Percentiles rank a stretch among this genome's conserved stretches.
These are phyloP conservation scores for Fulmarus glacialis DNA, from an alignment of 2,113 vertebrate species.

Conservation along the genomic window DNA sequence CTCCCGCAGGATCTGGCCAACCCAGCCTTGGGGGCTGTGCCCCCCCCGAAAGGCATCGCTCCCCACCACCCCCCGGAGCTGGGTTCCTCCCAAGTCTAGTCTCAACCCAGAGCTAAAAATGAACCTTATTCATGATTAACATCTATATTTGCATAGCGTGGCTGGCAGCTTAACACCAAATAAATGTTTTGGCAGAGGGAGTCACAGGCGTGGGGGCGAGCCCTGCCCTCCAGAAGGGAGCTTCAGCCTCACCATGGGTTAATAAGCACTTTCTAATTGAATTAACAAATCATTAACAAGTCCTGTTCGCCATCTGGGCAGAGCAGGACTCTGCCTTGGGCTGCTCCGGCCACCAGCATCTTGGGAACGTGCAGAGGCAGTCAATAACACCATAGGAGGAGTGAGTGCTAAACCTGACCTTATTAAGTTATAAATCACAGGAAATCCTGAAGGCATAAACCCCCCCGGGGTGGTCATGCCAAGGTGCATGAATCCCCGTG, in stretches of 20 bases:
- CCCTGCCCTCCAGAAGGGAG: conserved; percentile 23
- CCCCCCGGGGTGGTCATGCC: neutral
- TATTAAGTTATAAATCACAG: neutral
- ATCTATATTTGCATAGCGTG: conserved; percentile 34
- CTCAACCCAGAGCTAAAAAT: conserved; percentile 28
- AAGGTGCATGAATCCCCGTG: neutral
- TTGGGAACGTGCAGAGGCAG: neutral
- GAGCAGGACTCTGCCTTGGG: neutral
- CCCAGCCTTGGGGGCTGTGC: neutral
- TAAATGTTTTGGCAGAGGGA: conserved; percentile 34
- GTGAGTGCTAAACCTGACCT: neutral
- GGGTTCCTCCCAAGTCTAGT: neutral
- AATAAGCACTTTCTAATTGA: conserved; percentile 23
- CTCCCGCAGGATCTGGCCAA: neutral
- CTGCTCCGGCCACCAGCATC: neutral
- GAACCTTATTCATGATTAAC: conserved; percentile 18
- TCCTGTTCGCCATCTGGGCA: neutral
- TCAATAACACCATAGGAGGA: neutral
- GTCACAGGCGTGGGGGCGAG: neutral
- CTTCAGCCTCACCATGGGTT: neutral
- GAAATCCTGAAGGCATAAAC: neutral
- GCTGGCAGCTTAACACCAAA: conserved; percentile 57
- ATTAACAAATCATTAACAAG: conserved; percentile 52
- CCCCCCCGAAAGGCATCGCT: neutral
- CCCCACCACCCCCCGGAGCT: neutral